Base-by-base conservation (phyloP, 2,113 vertebrate species). In the Recurvirostra avosetta region DNA sequence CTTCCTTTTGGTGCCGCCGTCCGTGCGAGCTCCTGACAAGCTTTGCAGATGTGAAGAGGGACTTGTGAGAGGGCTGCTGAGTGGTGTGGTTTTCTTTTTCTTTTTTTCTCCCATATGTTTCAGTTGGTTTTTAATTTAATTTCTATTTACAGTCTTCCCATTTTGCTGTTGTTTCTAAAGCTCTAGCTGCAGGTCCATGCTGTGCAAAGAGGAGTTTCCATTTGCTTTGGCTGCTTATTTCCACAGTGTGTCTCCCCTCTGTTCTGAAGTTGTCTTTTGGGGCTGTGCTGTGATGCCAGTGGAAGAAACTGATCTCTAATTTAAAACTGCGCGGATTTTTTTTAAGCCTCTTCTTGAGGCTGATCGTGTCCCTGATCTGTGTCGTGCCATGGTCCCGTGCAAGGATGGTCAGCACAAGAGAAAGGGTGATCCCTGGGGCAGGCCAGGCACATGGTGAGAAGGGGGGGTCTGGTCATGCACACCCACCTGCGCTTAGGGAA, bases 361-460 rank as follows among this genome's bases (percentile, higher is more conserved):
- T 78, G 20, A 8, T 36, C 0, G 0, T 29, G 12, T 22, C n/a
- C 13, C 26, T 65, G 29, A 15, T 55, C 32, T 52, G 15, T 82
- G 41, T 29, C 12, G 13, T 74, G 40, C 61, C 13, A 3, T 11
- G 30, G 41, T 43, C 32, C 43, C 1, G 2, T 65, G 58, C 12
- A 53, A 8, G 21, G 16, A 9, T 8, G 23, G 26, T 59, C 47
- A 63, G 45, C 27, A 27, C 0, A 0, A 78, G 41, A 53, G 71
- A 29, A 63, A 9, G 20, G 20, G 20, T 30, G 19, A 3, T 41
- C 58, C 34, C 29, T 16, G 34, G 11, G 19, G 20, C 29, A 83
- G 16, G 20, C 6, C 11, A 7, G 45, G 41, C 49, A 14, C 0
- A 1, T 43, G 43, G 6, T 62, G 70, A 10, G 72, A 32, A 49